Base-by-base conservation (phyloP, 2,113 vertebrate genomes). In the Nothocercus julius region DNA sequence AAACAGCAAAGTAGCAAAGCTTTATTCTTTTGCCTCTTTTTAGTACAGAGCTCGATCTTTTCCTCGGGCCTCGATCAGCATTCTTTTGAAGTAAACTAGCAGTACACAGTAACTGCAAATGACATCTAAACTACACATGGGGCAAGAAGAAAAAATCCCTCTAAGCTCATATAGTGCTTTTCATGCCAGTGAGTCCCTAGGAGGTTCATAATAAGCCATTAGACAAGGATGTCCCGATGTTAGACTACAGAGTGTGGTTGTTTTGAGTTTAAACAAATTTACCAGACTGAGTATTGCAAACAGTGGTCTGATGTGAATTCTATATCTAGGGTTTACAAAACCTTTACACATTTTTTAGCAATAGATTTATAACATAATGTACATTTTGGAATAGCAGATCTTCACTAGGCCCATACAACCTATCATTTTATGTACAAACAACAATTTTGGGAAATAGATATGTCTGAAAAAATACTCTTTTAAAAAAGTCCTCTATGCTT, bases 81-180 rank as follows among this genome's bases (percentile, higher is more conserved):
- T 93, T 82, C 62, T 62, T 97, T 96, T 96, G 96, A 97, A 97
- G 96, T 96, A 87, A 93, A 91, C 82, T 84, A 87, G 42, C 87
- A 86, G 56, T 87, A 88, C 70, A 94, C 62, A 94, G 69, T 63
- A 92, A 80, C 89, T 68, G 75, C 69, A 96, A 94, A 93, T 75
- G 88, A 88, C 67, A 91, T 93, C 86, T 91, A 92, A 92, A 93
- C 92, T 76, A 84, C 88, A 92, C 34, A 88, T 36, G 58, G 49
- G 73, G 58, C 63, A 89, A 62, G 63, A n/a, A 83, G 73, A 94
- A 77, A 54, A 89, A 54, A 30, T 81, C 19, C 62, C 77, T 93
- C 20, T 82, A 81, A 88, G 86, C 70, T 85, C 82, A 66, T 61
- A 83, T 28, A 89, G 25, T 47, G 44, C 28, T 54, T 97, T 97